These are phyloP conservation scores for Tympanoctomys barrerae DNA, from an alignment of 2,797 vertebrate species.

Conservation along the genomic window DNA sequence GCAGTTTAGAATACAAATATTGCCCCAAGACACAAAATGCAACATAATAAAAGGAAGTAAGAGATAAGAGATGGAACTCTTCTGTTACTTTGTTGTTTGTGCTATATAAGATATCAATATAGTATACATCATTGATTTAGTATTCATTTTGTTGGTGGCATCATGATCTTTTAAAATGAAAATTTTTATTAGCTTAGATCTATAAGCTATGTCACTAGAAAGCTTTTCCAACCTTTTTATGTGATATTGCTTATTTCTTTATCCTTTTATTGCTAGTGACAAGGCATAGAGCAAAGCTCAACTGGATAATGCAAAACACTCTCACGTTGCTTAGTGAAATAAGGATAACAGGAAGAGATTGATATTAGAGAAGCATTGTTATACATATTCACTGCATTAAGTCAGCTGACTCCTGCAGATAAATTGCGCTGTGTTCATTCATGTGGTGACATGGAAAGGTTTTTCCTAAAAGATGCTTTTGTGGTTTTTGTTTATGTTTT, in stretches of 20 bases:
- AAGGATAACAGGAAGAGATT: background rate
- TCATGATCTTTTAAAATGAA: constrained; percentile 64
- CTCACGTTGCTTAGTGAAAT: background rate
- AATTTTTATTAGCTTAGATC: constrained; percentile 10
- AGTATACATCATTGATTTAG: constrained; percentile 41
- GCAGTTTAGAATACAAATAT: constrained; percentile 42
- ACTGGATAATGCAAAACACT: background rate
- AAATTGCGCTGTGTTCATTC: background rate
- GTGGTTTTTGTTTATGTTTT: constrained; percentile 42
- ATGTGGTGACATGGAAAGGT: background rate
- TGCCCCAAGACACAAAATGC: constrained; percentile 49
- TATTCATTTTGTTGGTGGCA: constrained; percentile 56
- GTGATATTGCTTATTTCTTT: constrained; percentile 64
- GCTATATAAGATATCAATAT: background rate
- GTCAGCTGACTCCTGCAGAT: background rate
- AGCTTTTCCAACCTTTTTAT: constrained; percentile 62
- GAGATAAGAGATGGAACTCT: constrained; percentile 1
- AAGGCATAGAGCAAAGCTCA: constrained; percentile 20
- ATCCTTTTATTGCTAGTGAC: constrained; percentile 57
- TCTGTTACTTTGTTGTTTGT: constrained; percentile 4
- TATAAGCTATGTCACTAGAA: constrained; percentile 56
- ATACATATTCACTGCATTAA: background rate
- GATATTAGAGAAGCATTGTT: background rate
- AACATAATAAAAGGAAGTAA: constrained; percentile 51
- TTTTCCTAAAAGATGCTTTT: constrained; percentile 18